Percentiles rank a stretch among this genome's conserved stretches.
Conservation (phyloP, 2,888 invertebrate genomes). For the Dioctria linearis region DNA sequence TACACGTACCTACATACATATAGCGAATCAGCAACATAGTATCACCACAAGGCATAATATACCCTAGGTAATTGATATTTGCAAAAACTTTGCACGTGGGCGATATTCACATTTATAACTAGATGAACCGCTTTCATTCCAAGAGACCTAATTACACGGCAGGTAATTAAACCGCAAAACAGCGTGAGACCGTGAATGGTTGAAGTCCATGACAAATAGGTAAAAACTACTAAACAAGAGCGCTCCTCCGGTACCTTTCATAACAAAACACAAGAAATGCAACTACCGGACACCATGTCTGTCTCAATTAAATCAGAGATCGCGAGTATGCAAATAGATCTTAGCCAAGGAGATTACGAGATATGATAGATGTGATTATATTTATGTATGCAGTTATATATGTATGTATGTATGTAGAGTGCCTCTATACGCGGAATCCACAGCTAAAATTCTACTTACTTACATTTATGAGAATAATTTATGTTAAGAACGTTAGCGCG, state of each 20-base stretch:
- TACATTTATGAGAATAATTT: background rate
- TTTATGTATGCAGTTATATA: no score
- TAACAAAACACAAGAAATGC: conserved; percentile 2
- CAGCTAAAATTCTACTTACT: no score
- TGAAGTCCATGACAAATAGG: conserved; percentile 1
- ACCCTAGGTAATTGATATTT: conserved; percentile 21
- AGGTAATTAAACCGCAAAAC: conserved; percentile 39
- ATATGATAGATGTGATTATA: background rate
- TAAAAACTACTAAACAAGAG: conserved; percentile 22
- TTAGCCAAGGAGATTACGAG: background rate
- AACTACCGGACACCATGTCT: background rate
- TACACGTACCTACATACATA: background rate
- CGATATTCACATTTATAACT: conserved; percentile 33
- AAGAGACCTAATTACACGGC: conserved; percentile 47
- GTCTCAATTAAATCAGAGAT: conserved; percentile 19
- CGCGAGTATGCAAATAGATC: no score
- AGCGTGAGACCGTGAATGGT: conserved; percentile 14
- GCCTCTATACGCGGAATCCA: no score
- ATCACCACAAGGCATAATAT: no score
- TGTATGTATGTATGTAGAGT: no score
- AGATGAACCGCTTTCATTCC: conserved; percentile 30
- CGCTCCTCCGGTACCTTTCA: background rate
- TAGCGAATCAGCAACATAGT: no score
- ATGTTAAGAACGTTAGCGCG: background rate
- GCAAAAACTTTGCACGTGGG: conserved; percentile 40